These are phyloP conservation scores for Onychomys arenicola DNA, from an alignment of 2,797 vertebrate species.

Conservation along the genomic window DNA sequence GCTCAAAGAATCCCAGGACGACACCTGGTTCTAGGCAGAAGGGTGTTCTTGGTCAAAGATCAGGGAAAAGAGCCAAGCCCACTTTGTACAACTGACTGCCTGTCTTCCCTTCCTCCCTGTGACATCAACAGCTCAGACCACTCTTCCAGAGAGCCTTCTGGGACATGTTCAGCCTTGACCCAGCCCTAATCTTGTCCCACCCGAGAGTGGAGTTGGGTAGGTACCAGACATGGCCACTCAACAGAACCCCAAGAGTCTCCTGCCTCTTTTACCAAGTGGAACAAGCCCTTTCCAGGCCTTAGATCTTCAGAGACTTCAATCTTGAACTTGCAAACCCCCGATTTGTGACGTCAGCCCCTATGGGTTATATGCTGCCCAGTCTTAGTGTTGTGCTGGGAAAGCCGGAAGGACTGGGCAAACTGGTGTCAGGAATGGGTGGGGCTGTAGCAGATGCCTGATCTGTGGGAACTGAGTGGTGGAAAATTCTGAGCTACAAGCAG, in stretches of 20 bases:
- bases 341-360: background rate
- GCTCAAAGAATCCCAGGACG: background rate
- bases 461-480: background rate
- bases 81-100: background rate
- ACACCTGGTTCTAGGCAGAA: background rate
- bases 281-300: background rate
- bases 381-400: background rate
- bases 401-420: background rate
- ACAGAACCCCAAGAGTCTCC: background rate
- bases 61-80: background rate
- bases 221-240: background rate
- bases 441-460: background rate
- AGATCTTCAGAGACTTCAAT: background rate
- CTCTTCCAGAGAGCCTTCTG: background rate
- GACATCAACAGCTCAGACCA: background rate
- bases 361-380: background rate
- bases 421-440: background rate
- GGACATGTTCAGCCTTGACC: background rate
- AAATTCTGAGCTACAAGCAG: background rate
- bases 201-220: background rate
- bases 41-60: background rate
- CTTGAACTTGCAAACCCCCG: background rate
- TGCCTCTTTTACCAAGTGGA: background rate
- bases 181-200: accelerated
- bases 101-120: background rate